phyloP scores from a whole-genome alignment of 2,888 invertebrate genomes.

The Theretra japonica region DNA sequence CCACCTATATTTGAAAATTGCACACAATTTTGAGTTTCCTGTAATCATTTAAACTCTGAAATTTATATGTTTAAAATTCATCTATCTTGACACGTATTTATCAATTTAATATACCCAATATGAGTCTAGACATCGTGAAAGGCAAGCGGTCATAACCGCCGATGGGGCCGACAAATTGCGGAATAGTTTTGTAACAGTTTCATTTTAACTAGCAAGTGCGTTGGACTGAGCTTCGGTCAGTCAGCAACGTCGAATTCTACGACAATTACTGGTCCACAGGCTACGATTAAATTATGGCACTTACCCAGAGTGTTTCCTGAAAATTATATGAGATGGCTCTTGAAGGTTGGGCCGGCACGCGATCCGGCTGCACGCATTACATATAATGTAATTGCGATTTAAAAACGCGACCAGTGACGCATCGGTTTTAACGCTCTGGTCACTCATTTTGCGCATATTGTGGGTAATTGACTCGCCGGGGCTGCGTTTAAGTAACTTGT shows the following conservation, averaged over 20 bases:
- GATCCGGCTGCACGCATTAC: slow-evolving; percentile 78
- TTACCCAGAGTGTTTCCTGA: slow-evolving; percentile 82
- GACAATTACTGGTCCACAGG: slow-evolving; percentile 79
- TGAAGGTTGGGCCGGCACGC: slow-evolving; percentile 80
- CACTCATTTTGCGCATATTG: slow-evolving; percentile 66
- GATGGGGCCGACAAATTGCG: slow-evolving; percentile 41
- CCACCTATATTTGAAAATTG: no score
- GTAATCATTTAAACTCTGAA: no score
- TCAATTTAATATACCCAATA: neutral
- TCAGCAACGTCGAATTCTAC: slow-evolving; percentile 77
- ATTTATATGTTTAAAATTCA: no score
- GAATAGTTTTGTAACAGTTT: slow-evolving; percentile 52
- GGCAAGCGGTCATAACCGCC: neutral
- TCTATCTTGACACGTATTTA: no score
- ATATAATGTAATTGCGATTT: slow-evolving; percentile 66
- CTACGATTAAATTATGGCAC: slow-evolving; percentile 84
- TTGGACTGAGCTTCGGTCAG: slow-evolving; percentile 53
- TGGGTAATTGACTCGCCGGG: slow-evolving; percentile 48
- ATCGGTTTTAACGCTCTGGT: slow-evolving; percentile 78
- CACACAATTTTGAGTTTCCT: no score
- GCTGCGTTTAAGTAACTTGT: slow-evolving; percentile 41
- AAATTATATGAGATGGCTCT: slow-evolving; percentile 83
- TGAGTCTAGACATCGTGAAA: neutral
- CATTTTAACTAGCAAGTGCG: slow-evolving; percentile 52
- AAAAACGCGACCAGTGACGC: slow-evolving; percentile 80